Percentiles rank a stretch among this genome's conserved stretches.
Conservation (phyloP, 2,797 vertebrate genomes). For the Erethizon dorsatum region DNA sequence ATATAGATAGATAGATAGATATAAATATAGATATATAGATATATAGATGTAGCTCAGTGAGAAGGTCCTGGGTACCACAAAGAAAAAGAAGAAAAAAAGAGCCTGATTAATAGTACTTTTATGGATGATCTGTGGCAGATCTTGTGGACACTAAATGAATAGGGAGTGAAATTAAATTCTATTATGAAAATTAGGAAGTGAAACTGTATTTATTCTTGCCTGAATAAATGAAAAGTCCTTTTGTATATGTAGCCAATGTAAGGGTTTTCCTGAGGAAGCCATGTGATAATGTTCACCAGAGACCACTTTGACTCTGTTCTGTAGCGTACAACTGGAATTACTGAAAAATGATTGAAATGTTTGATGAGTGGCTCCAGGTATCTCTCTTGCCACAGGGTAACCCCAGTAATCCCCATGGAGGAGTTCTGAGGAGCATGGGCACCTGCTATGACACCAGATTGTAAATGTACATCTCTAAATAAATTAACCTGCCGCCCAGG, state of each 20-base stretch:
- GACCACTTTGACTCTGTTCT: not conserved
- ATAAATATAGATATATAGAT: too few species aligned
- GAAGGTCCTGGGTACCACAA: not conserved
- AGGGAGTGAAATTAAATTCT: slow-evolving; percentile 5
- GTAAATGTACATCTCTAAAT: not conserved
- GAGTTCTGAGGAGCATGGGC: not conserved
- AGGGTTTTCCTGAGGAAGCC: not conserved
- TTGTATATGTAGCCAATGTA: not conserved
- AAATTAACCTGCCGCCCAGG: not conserved
- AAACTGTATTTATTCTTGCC: not conserved
- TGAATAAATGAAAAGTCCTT: not conserved
- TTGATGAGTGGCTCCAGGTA: not conserved
- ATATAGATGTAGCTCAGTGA: not conserved
- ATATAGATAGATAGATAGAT: too few species aligned
- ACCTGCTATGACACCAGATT: not conserved
- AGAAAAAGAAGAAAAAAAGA: not conserved
- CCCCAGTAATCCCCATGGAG: not conserved
- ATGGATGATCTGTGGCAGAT: not conserved
- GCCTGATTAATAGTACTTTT: not conserved
- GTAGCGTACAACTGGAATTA: not conserved
- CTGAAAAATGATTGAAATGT: not conserved
- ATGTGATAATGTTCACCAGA: not conserved
- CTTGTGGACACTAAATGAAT: not conserved
- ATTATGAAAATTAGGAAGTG: not conserved
- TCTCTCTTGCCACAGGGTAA: not conserved